Percentiles rank a stretch among this genome's conserved stretches.
Conservation (phyloP, 2,113 vertebrate species). For the Tupaia chinensis region DNA sequence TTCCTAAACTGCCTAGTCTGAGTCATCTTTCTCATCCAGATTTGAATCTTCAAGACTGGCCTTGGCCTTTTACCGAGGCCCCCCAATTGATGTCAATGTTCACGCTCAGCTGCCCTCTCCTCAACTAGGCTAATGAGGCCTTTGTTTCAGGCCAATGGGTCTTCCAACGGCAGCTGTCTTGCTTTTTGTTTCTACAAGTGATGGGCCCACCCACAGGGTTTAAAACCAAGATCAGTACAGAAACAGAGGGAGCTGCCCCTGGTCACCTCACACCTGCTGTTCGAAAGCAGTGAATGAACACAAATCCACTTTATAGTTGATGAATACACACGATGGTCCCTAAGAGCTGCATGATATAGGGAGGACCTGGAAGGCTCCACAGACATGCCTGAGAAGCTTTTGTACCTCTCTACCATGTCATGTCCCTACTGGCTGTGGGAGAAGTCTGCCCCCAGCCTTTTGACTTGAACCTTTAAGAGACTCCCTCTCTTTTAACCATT, state of each 20-base stretch:
- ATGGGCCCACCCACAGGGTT: not conserved
- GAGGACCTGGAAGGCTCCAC: not conserved
- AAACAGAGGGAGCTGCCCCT: not conserved
- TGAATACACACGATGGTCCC: not conserved
- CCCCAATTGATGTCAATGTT: not conserved
- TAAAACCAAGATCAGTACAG: not conserved
- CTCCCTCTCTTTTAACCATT: not conserved
- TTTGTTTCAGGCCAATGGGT: constrained; percentile 45
- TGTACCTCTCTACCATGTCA: not conserved
- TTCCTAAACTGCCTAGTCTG: not conserved
- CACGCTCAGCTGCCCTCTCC: constrained; percentile 16
- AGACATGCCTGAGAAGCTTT: not conserved
- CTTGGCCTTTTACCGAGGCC: not conserved
- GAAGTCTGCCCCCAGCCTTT: not conserved
- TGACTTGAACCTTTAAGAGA: not conserved
- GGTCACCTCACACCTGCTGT: not conserved
- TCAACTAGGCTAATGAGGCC: constrained; percentile 54
- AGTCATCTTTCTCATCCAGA: not conserved
- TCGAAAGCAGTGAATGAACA: not conserved
- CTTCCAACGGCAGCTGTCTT: constrained; percentile 11
- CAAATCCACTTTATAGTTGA: not conserved
- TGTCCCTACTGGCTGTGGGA: not conserved
- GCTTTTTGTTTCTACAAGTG: not conserved
- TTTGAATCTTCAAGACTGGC: constrained; percentile 12
- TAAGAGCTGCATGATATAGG: not conserved